Conservation (phyloP, 2,797 vertebrate genomes). For the Bufotes viridis region DNA sequence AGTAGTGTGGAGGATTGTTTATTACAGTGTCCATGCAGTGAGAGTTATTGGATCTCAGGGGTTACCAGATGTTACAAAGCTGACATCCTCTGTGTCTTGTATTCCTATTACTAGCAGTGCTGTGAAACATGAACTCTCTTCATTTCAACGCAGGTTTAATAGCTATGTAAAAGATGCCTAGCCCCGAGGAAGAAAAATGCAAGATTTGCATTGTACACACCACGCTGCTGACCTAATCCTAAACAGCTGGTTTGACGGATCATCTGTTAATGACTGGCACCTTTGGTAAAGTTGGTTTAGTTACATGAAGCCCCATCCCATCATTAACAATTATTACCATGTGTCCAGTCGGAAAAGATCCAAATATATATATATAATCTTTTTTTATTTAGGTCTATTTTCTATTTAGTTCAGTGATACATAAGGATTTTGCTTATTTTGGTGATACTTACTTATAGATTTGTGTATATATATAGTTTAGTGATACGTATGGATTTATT, state of each 20-base stretch:
- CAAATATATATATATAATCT: not conserved
- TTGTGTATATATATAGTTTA: too few species aligned
- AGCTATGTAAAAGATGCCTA: conserved; percentile 45
- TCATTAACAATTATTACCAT: not conserved
- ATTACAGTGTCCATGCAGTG: not conserved
- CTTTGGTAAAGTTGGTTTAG: not conserved
- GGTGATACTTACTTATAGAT: too few species aligned
- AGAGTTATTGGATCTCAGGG: conserved; percentile 22
- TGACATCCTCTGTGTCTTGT: conserved; percentile 43
- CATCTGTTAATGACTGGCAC: conserved; percentile 2
- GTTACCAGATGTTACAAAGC: conserved; percentile 45
- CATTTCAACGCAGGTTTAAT: conserved; percentile 25
- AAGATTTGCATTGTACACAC: conserved; percentile 37
- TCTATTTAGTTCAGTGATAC: not conserved
- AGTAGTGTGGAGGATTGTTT: conserved; percentile 1
- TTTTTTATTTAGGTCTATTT: not conserved
- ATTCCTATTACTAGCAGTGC: conserved; percentile 24
- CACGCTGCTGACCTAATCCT: conserved; percentile 50
- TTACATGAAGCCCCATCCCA: not conserved
- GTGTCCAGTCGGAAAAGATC: not conserved
- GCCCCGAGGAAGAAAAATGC: conserved; percentile 38
- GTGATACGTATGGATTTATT: not conserved
- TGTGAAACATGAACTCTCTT: conserved; percentile 51
- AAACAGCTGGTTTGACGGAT: conserved; percentile 48
- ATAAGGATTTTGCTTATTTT: too few species aligned